Evolutionary conservation across 2,888 invertebrate genomes (phyloP), one percentile per base, ranked within the genome.

Genomic region (Ferrisia virgata): DNA sequence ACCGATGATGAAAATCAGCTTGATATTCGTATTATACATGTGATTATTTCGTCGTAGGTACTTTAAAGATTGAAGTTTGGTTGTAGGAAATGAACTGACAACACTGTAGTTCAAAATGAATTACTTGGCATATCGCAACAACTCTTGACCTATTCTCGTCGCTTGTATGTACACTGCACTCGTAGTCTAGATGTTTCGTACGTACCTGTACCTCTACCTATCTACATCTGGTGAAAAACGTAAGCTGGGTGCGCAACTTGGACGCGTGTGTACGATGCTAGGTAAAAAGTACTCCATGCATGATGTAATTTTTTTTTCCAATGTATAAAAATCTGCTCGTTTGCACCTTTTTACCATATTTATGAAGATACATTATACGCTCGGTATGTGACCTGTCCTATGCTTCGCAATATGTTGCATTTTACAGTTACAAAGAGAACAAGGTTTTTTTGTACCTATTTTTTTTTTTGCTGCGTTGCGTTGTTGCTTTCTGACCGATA

Each of bases 121-220:
- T 64, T 64, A 15, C 64, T 64, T 64, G 18, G 53, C 58, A 64
- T 64, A 64, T 28, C 64, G 28, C 28, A 64, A 64, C 64, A 64
- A n/a, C n/a, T n/a, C 64, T 64, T 64, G 64, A 64, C 64, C 64
- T 64, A 28, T 64, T 64, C 64, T 64, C 64, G 18, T 64, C 28
- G 28, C 64, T 53, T 53, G 22, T 43, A n/a, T n/a, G 43, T 40
- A 9, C 40, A 36, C n/a, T n/a, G n/a, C n/a, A n/a, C n/a, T n/a
- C n/a, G n/a, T n/a, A n/a, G n/a, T n/a, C n/a, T n/a, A n/a, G n/a
- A n/a, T n/a, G n/a, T n/a, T n/a, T n/a, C n/a, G n/a, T n/a, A 39
- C 39, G 5, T 39, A 39, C 39, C 39, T 39, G 5, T 5, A 5
- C 39, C 39, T 11, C 39, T 11, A 8, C 11, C 39, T 5, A 5